Conservation (phyloP, 2,888 invertebrate genomes). For the Zootermopsis nevadensis region DNA sequence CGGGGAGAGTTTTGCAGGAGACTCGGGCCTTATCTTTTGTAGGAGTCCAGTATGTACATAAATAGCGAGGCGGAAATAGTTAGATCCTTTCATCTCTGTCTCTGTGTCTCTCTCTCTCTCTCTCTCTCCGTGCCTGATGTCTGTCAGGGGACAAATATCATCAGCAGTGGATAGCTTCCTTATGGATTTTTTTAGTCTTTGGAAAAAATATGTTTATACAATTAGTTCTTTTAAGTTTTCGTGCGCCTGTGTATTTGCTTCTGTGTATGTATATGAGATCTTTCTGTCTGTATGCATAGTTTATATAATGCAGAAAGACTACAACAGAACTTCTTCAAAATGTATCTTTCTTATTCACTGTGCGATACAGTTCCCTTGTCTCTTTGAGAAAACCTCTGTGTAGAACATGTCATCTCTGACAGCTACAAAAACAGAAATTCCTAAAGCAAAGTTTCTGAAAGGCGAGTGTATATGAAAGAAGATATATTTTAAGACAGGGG, state of each 20-base stretch:
- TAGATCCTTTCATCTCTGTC: conserved; percentile 23
- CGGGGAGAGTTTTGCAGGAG: too few relatives aligned
- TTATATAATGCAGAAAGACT: conserved; percentile 32
- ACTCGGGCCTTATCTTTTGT: neutral
- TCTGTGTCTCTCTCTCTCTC: neutral
- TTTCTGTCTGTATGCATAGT: neutral
- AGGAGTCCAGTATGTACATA: neutral
- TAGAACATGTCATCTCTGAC: neutral
- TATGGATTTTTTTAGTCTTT: neutral
- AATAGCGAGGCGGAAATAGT: neutral
- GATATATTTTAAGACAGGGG: conserved; percentile 1
- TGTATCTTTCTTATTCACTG: neutral
- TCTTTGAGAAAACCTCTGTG: neutral
- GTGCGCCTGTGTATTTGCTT: neutral
- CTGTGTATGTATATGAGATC: neutral
- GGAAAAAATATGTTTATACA: neutral
- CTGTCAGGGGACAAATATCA: conserved; percentile 16
- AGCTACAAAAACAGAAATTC: neutral
- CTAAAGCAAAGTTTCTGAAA: neutral
- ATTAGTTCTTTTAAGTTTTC: neutral
- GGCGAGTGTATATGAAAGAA: neutral
- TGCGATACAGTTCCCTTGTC: neutral
- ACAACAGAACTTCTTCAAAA: conserved; percentile 7
- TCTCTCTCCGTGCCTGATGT: conserved; percentile 17
- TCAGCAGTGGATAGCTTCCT: conserved; percentile 21